Percentiles rank a stretch among this genome's conserved stretches.
phyloP scores from a whole-genome alignment of 2,888 invertebrate species.

The Drosophila meridiana region DNA sequence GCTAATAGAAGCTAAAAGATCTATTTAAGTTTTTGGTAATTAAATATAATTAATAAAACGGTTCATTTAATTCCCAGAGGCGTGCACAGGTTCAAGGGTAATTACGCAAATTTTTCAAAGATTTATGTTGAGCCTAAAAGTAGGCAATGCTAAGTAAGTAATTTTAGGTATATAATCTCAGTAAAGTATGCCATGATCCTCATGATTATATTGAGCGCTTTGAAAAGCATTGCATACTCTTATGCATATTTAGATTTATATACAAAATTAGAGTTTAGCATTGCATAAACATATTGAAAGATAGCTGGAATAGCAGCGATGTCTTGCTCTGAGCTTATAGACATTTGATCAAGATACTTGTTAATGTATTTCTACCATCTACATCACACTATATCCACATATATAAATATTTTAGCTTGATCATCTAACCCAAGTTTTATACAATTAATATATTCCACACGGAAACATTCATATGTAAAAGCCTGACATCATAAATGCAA shows the following conservation, averaged over 20 bases:
- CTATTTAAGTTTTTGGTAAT: constrained; percentile 19
- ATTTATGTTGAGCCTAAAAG: background rate
- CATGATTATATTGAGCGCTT: background rate
- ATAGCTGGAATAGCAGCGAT: background rate
- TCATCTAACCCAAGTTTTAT: background rate
- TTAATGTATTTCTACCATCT: too few species aligned
- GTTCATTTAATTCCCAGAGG: constrained; percentile 41
- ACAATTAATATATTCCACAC: background rate
- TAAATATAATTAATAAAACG: constrained; percentile 39
- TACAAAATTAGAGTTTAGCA: background rate
- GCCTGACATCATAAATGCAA: background rate
- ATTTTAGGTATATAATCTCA: background rate
- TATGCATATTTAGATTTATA: background rate
- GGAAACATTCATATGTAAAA: background rate
- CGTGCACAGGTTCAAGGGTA: constrained; percentile 31
- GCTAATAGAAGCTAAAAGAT: constrained; percentile 12
- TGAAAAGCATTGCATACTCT: background rate
- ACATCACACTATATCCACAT: background rate
- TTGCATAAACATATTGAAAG: background rate
- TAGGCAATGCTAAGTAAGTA: background rate
- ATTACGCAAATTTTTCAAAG: background rate
- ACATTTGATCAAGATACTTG: background rate
- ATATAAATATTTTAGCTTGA: background rate
- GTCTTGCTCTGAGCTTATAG: background rate
- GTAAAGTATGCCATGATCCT: constrained; percentile 2